A percentile compares a stretch with the other conserved stretches of the same genome.
Evolutionary conservation across 2,797 vertebrate genomes (phyloP).

Genomic region (Steatocranus sp.): DNA sequence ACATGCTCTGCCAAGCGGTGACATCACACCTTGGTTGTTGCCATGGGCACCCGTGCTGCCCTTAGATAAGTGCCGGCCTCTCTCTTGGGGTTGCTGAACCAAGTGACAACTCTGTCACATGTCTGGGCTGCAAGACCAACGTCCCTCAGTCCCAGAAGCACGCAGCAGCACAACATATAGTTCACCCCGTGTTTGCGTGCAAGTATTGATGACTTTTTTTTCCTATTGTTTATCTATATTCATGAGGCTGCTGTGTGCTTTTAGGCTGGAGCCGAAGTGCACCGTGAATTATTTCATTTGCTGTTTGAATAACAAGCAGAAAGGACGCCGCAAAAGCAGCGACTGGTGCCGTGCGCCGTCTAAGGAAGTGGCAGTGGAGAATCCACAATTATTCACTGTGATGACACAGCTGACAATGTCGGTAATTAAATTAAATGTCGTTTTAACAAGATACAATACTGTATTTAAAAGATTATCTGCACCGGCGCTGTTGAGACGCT

Average conservation of each 20-base stretch:
- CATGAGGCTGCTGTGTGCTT: constrained; percentile 31
- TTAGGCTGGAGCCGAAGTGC: constrained; percentile 17
- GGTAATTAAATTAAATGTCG: constrained; percentile 51
- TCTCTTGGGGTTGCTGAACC: constrained; percentile 33
- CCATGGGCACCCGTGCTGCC: constrained; percentile 66
- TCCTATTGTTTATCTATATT: constrained; percentile 40
- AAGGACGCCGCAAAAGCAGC: background rate
- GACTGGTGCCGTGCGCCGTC: background rate
- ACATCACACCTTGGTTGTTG: constrained; percentile 69
- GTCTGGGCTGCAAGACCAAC: constrained; percentile 22
- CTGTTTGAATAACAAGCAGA: constrained; percentile 5
- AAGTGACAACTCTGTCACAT: constrained; percentile 65
- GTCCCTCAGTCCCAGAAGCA: constrained; percentile 20
- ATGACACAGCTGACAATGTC: constrained; percentile 29
- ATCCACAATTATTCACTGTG: constrained; percentile 15
- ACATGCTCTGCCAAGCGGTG: constrained; percentile 62
- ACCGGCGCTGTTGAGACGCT: constrained; percentile 7
- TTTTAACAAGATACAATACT: constrained; percentile 52
- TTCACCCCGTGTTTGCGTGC: constrained; percentile 25
- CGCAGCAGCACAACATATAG: background rate
- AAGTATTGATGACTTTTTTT: constrained; percentile 46
- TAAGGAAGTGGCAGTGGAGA: background rate
- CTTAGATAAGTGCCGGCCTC: constrained; percentile 62
- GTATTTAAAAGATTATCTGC: constrained; percentile 64
- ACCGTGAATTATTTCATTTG: constrained; percentile 46